phyloP scores from a whole-genome alignment of 1,140 invertebrate genomes.

The Antheraea pernyi region DNA sequence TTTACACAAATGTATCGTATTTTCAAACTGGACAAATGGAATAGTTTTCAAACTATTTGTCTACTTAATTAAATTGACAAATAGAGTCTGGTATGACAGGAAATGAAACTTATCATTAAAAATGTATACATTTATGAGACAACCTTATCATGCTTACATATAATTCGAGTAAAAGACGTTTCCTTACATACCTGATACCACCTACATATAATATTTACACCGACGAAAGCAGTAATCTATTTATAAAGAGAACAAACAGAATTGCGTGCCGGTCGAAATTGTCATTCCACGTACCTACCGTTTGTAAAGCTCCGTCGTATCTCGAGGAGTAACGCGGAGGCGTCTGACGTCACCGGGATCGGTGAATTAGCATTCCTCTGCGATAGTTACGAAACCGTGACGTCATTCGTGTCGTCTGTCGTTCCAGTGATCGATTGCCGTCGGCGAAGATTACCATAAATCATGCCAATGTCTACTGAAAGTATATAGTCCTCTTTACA shows the following conservation, averaged over 20 bases:
- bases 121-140: background rate
- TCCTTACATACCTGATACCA: no score
- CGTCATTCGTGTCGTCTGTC: background rate
- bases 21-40: background rate
- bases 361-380: constrained; percentile 15
- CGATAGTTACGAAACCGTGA: constrained; percentile 4
- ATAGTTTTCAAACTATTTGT: background rate
- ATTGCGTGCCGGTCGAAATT: background rate
- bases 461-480: background rate
- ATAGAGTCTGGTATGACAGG: background rate
- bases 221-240: background rate
- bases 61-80: background rate
- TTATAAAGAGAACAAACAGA: background rate
- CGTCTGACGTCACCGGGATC: constrained; percentile 38
- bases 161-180: background rate
- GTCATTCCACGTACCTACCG: background rate
- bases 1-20: background rate
- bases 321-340: constrained; percentile 20
- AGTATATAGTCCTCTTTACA: background rate
- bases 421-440: background rate
- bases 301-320: background rate
- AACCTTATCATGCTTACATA: background rate
- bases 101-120: background rate
- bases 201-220: background rate
- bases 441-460: background rate